Base-by-base conservation (phyloP, 2,888 invertebrate genomes). In the Tinea trinotella region DNA sequence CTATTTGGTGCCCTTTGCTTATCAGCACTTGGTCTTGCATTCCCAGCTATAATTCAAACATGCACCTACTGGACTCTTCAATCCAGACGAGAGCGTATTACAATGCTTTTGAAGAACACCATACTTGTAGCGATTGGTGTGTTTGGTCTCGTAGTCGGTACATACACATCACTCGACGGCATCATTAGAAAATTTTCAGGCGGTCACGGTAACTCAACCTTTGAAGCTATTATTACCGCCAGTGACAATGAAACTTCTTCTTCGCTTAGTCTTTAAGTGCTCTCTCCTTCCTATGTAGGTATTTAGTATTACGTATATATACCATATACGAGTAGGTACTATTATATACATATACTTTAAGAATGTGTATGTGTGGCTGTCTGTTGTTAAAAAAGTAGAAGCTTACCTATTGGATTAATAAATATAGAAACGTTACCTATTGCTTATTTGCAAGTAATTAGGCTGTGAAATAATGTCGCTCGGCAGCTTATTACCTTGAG, bases 1-100 rank as follows among this genome's bases (percentile, higher is more conserved):
- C 80, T 94, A 44, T 92, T 94, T 65, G 97, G 97, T n/a, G 96
- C 97, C 0, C 87, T 97, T 1, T 95, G 96, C 59, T 86, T 96
- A 48, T 95, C 97, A 0, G 94, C 93, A 0, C 87, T 97, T 55
- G 97, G 97, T 0, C 87, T 98, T 49, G 94, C 95, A 1, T 94
- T 97, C 72, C 97, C 97, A 7, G 96, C 97, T 0, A 82, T 96
- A 58, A 93, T 98, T 61, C 93, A 97, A 67, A 89, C 92, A 60
- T 91, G 93, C 71, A 92, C 93, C 0, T 92, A 92, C 70, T 96
- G 95, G 94, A 89, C 91, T 64, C 83, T 88, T 55, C 88, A 86
- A 4, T 82, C 84, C 0, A 88, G 89, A 10, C 67, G 81, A 0
- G 85, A 87, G 55, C 88, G 87, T 59, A 71, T 82, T 3, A 86